These are phyloP conservation scores for Laticauda colubrina DNA, from an alignment of 2,113 vertebrate genomes.

Conservation along the genomic window DNA sequence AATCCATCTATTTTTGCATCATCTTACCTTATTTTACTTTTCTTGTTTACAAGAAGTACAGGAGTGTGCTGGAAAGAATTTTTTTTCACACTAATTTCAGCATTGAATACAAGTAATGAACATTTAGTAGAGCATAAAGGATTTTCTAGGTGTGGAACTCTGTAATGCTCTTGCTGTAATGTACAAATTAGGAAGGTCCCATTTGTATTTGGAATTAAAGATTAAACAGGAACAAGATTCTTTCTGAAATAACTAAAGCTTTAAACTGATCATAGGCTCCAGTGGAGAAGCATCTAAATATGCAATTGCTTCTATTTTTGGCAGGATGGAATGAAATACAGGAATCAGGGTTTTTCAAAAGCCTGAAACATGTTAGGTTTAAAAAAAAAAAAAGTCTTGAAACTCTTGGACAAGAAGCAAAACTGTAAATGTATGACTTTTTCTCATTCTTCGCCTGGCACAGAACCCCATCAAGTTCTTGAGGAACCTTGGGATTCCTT, in stretches of 20 bases:
- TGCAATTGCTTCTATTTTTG: neutral
- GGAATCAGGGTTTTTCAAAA: neutral
- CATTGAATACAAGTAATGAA: neutral
- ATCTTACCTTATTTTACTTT: neutral
- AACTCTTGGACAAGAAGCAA: neutral
- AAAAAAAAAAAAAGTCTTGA: too few relatives aligned
- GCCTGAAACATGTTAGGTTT: neutral
- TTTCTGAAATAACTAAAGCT: neutral
- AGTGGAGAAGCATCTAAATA: neutral
- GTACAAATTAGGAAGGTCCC: neutral
- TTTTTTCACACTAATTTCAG: neutral
- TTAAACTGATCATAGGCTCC: neutral
- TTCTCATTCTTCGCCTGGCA: neutral
- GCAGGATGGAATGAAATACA: neutral
- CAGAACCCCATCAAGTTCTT: neutral
- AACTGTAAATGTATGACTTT: neutral
- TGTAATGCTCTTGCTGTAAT: neutral
- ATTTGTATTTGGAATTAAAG: neutral
- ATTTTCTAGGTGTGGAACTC: neutral
- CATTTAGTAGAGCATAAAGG: neutral
- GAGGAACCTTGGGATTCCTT: neutral
- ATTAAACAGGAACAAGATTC: neutral
- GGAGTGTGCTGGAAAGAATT: neutral
- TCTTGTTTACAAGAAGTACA: neutral
- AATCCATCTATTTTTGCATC: neutral